Evolutionary conservation across 2,113 vertebrate species (phyloP).

Genomic region (Sinocyclocheilus grahami): DNA sequence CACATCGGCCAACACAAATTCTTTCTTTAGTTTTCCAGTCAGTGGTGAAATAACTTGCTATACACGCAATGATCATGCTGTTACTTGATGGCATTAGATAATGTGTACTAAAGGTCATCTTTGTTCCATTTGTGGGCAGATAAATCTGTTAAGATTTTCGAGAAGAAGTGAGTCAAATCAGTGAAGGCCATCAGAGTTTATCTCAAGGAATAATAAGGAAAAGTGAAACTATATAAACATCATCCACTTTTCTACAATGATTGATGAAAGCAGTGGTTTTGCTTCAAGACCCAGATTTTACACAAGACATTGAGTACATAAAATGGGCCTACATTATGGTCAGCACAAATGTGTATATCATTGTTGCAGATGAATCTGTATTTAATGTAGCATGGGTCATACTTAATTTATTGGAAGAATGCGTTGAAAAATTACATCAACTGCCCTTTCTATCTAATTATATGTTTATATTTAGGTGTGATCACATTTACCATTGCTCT

Average conservation of each 20-base stretch:
- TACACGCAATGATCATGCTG: background rate
- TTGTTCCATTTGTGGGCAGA: constrained; percentile 7
- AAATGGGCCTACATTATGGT: background rate
- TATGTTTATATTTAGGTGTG: background rate
- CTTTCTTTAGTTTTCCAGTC: background rate
- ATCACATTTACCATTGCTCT: too few species aligned
- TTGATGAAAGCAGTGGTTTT: background rate
- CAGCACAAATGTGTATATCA: background rate
- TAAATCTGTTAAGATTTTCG: background rate
- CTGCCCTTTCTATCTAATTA: background rate
- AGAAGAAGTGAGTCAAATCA: constrained; percentile 22
- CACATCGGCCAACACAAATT: background rate
- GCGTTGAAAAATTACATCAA: background rate
- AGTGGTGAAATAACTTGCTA: background rate
- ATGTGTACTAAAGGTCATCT: background rate
- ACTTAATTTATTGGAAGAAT: background rate
- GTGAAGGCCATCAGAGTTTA: background rate
- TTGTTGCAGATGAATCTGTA: background rate
- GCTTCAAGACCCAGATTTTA: background rate
- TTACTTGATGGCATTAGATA: background rate
- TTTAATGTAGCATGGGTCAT: background rate
- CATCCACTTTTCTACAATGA: background rate
- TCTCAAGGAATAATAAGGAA: background rate
- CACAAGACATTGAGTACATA: background rate
- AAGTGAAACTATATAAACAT: background rate